Percentiles rank a stretch among this genome's conserved stretches.
Conservation (phyloP, 2,113 vertebrate genomes). For the Nycticryphes semicollaris region DNA sequence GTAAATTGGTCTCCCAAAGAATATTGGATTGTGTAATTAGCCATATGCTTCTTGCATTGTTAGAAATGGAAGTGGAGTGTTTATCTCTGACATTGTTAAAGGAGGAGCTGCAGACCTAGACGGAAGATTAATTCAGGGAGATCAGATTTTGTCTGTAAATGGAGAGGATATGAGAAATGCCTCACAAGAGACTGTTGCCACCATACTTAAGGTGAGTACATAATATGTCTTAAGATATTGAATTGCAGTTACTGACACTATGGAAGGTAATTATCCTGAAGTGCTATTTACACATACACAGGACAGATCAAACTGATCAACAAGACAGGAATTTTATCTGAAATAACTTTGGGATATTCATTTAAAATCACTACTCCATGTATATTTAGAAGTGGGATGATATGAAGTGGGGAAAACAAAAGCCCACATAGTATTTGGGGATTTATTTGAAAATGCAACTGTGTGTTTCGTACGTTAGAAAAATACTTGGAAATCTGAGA, state of each 20-base stretch:
- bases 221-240: background rate
- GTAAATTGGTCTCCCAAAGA: conserved; percentile 52
- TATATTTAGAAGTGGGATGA: background rate
- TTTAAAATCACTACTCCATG: background rate
- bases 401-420: background rate
- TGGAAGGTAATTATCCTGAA: conserved; percentile 16
- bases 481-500: background rate
- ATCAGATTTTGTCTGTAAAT: conserved; percentile 94
- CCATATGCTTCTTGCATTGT: conserved; percentile 61
- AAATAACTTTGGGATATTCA: background rate
- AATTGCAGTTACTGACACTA: conserved; percentile 1
- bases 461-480: background rate
- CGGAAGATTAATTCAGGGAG: conserved; percentile 94
- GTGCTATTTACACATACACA: background rate
- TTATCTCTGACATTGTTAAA: conserved; percentile 95
- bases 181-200: conserved; percentile 91
- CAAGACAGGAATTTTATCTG: background rate
- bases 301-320: conserved; percentile 7
- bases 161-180: conserved; percentile 88
- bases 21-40: conserved; percentile 60
- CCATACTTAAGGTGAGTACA: conserved; percentile 88
- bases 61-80: conserved; percentile 88
- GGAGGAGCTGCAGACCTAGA: conserved; percentile 94
- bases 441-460: background rate
- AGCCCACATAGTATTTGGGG: background rate